Conservation (phyloP, 1,140 invertebrate genomes). For the Drosophila bocqueti region DNA sequence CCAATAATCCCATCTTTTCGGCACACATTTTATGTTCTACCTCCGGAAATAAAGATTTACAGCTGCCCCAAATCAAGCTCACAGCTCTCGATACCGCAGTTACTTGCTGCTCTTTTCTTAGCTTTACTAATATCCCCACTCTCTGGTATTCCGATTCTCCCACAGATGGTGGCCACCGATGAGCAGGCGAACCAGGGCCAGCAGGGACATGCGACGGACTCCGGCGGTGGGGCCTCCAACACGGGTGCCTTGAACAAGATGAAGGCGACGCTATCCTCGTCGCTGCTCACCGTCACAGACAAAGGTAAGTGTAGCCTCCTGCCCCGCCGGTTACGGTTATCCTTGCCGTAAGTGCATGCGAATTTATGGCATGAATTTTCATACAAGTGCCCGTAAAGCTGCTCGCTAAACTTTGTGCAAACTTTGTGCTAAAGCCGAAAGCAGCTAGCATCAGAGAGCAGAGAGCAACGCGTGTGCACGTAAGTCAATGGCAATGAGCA, state of each 20-base stretch:
- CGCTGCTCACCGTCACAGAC: slow-evolving; percentile 91
- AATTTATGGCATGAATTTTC: slow-evolving; percentile 77
- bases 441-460: not conserved
- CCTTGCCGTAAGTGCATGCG: slow-evolving; percentile 60
- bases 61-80: slow-evolving; percentile 59
- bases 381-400: slow-evolving; percentile 72
- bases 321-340: slow-evolving; percentile 9
- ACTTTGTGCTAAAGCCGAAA: slow-evolving; percentile 53
- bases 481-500: slow-evolving; percentile 58
- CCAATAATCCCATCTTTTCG: slow-evolving; percentile 39
- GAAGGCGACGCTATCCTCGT: slow-evolving; percentile 92
- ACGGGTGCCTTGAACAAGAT: slow-evolving; percentile 91
- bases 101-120: slow-evolving; percentile 2
- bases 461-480: slow-evolving; percentile 32
- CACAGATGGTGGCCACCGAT: slow-evolving; percentile 91
- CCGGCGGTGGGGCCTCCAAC: slow-evolving; percentile 77
- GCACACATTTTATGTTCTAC: slow-evolving; percentile 23
- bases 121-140: slow-evolving; percentile 8
- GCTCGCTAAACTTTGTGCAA: slow-evolving; percentile 59
- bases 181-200: slow-evolving; percentile 86
- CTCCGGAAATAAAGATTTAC: slow-evolving; percentile 59
- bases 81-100: slow-evolving; percentile 43
- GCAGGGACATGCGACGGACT: slow-evolving; percentile 85
- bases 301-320: slow-evolving; percentile 87
- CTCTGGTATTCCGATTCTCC: not conserved